Evolutionary conservation across 2,113 vertebrate genomes (phyloP), one percentile per base, ranked within the genome.

Genomic region (Neogobius melanostomus): DNA sequence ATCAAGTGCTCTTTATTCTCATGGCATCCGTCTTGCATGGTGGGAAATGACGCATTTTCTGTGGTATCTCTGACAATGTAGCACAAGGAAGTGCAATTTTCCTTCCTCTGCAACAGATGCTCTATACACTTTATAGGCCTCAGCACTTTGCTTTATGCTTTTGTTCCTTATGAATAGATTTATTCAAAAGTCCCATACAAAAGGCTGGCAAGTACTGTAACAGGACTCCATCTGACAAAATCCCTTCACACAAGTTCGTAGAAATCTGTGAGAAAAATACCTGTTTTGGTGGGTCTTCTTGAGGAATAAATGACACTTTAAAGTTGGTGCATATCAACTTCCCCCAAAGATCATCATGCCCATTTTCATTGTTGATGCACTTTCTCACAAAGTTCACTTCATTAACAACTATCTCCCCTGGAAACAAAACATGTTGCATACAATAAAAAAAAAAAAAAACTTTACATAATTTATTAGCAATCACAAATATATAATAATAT

Each of bases 261-360:
- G 28, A 28, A 28, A 56, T 6, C 21, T 56, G n/a, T 11, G 56
- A 59, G 12, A 59, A 59, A 21, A 36, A 69, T 85, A 90, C 98
- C 96, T 96, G 95, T 57, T 93, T 93, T 4, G 93, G 85, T 87
- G 94, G 87, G 0, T 91, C 88, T 71, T 96, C 95, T 63, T 98
- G 95, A 10, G 96, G 95, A 74, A 98, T 92, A 82, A 99, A 99
- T 74, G 98, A 98, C 72, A 98, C 95, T 91, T 97, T 98, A 94
- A 99, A 99, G 92, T 99, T 99, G 74, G 95, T 99, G 92, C 98
- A 99, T 63, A 99, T 91, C 90, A 99, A 82, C 75, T 97, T 98
- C 47, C 98, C 98, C 96, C 96, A 98, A 48, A 98, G 91, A 76
- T 97, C 97, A 11, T 98, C 95, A 2, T 96, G 94, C 88, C 94